Evolutionary conservation across 2,888 invertebrate genomes (phyloP).

Genomic region (Aromia moschata): DNA sequence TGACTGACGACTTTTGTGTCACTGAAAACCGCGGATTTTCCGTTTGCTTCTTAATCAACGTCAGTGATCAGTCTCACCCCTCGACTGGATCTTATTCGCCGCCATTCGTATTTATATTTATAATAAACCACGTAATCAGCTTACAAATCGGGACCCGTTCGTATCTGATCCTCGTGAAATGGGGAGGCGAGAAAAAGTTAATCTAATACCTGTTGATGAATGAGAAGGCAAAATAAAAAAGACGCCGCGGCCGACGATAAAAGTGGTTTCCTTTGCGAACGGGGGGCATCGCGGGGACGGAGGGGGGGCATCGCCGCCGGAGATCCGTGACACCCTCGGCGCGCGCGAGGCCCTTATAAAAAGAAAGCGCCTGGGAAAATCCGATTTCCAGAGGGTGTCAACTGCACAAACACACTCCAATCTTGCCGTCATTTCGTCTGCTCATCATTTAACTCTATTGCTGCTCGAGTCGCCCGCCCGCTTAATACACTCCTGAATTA

Average conservation of each 20-base stretch:
- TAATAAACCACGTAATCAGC: slow-evolving; percentile 27
- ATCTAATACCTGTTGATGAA: slow-evolving; percentile 57
- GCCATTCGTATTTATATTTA: slow-evolving; percentile 15
- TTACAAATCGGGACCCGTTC: slow-evolving; percentile 32
- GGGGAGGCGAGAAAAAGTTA: slow-evolving; percentile 47
- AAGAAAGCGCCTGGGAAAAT: slow-evolving; percentile 58
- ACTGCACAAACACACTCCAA: slow-evolving; percentile 60
- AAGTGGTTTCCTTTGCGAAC: slow-evolving; percentile 54
- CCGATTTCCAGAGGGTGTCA: slow-evolving; percentile 60
- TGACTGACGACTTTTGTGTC: too few species aligned
- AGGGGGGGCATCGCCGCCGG: slow-evolving; percentile 43
- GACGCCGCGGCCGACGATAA: slow-evolving; percentile 47
- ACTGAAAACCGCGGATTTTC: too few species aligned
- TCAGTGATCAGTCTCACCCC: too few species aligned
- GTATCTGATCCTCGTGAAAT: slow-evolving; percentile 31
- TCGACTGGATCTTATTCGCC: neutral
- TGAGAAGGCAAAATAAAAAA: slow-evolving; percentile 49
- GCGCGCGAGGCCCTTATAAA: slow-evolving; percentile 43
- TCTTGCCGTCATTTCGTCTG: slow-evolving; percentile 55
- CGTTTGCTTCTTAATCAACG: too few species aligned
- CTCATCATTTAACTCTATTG: slow-evolving; percentile 48
- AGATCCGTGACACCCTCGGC: slow-evolving; percentile 49
- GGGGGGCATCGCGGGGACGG: slow-evolving; percentile 45
- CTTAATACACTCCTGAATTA: slow-evolving; percentile 50
- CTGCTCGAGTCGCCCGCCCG: slow-evolving; percentile 30